Conservation (phyloP, 2,113 vertebrate genomes). For the Phylloscopus trochiloides region DNA sequence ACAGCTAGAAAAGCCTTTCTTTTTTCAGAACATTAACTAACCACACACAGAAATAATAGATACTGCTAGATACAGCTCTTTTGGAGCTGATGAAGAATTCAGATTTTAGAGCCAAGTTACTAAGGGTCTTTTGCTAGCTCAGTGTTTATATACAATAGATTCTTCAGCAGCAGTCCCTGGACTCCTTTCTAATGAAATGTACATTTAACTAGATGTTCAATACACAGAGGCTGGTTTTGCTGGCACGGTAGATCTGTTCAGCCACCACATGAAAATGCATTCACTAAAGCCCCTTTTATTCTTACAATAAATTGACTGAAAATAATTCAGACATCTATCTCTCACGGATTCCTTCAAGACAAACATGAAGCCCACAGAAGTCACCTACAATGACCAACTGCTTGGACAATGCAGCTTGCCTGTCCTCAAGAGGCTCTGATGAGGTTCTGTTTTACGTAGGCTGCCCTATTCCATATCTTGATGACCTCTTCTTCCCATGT, state of each 20-base stretch:
- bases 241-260: not conserved
- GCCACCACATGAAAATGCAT: not conserved
- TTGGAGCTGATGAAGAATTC: not conserved
- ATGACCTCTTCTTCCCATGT: not conserved
- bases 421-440: not conserved
- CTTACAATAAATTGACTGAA: not conserved
- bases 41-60: not conserved
- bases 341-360: rapidly evolving
- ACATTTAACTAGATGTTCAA: not conserved
- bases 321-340: not conserved
- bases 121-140: not conserved
- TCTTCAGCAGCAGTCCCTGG: not conserved
- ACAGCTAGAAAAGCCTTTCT: not conserved
- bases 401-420: not conserved
- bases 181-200: not conserved
- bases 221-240: not conserved
- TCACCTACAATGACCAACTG: rapidly evolving
- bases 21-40: not conserved
- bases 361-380: not conserved
- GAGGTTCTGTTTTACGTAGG: not conserved
- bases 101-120: not conserved
- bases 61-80: not conserved
- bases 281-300: not conserved
- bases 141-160: not conserved
- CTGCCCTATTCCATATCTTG: not conserved